Conservation (phyloP, 1,140 invertebrate species). For the Helicoverpa armigera region DNA sequence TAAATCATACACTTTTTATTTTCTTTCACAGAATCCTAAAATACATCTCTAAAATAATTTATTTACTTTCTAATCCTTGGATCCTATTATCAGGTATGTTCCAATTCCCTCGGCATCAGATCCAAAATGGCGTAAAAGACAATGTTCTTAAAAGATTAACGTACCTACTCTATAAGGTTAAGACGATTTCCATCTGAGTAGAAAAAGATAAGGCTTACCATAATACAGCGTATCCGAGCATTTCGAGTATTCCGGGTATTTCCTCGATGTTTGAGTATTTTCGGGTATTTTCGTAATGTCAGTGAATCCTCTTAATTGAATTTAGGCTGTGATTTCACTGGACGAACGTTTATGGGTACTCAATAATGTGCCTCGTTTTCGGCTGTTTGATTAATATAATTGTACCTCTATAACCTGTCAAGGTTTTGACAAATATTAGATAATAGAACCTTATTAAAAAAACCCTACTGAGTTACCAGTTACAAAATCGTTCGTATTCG, state of each 20-base stretch:
- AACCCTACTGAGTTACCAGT: too few relatives aligned
- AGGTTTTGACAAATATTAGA: too few relatives aligned
- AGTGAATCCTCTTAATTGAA: slow-evolving; percentile 47
- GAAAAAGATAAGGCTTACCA: slow-evolving; percentile 47
- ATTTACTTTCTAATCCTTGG: slow-evolving; percentile 18
- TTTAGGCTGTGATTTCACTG: slow-evolving; percentile 26
- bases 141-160: slow-evolving; percentile 51
- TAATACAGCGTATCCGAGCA: not conserved
- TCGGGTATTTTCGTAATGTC: slow-evolving; percentile 14
- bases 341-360: slow-evolving; percentile 1
- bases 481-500: not conserved
- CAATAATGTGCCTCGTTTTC: not conserved
- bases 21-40: not conserved
- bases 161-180: slow-evolving; percentile 33
- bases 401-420: too few relatives aligned
- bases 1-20: not conserved
- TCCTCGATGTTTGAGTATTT: slow-evolving; percentile 21
- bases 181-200: slow-evolving; percentile 47
- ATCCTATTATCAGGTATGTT: slow-evolving; percentile 35
- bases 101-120: slow-evolving; percentile 25
- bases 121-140: slow-evolving; percentile 40
- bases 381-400: too few relatives aligned
- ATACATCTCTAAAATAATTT: not conserved
- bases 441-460: too few relatives aligned
- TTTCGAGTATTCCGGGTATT: slow-evolving; percentile 30